Percentiles rank a stretch among this genome's conserved stretches.
Evolutionary conservation across 2,113 vertebrate species (phyloP).

Genomic region (Tetrao urogallus): DNA sequence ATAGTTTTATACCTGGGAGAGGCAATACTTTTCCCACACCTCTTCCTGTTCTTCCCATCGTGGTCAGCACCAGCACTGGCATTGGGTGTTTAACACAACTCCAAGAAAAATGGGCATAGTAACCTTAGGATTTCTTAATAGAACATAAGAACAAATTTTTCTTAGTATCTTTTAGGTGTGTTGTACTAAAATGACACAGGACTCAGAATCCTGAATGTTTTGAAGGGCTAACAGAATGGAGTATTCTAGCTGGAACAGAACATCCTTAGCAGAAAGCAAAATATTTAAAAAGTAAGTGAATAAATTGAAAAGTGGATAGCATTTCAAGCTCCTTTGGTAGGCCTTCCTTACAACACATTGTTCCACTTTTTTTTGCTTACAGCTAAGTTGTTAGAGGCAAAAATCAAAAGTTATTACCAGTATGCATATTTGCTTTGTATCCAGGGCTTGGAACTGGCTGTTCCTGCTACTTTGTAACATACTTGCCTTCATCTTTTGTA

Average conservation of each 20-base stretch:
- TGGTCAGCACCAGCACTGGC: neutral
- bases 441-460: neutral
- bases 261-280: neutral
- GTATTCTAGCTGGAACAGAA: neutral
- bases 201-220: neutral
- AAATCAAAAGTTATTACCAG: neutral
- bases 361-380: neutral
- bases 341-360: rapidly evolving
- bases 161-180: neutral
- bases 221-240: neutral
- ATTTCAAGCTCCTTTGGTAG: neutral
- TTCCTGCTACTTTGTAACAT: neutral
- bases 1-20: neutral
- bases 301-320: neutral
- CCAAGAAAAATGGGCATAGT: neutral
- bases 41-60: neutral
- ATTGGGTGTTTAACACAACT: neutral
- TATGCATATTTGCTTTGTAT: neutral
- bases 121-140: neutral
- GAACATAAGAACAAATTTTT: neutral
- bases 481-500: rapidly evolving
- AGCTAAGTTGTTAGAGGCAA: neutral
- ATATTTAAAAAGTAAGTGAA: neutral
- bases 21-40: neutral
- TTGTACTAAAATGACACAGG: neutral